Conservation (phyloP, 2,113 vertebrate genomes). For the Forbesichthys papilliferus region DNA sequence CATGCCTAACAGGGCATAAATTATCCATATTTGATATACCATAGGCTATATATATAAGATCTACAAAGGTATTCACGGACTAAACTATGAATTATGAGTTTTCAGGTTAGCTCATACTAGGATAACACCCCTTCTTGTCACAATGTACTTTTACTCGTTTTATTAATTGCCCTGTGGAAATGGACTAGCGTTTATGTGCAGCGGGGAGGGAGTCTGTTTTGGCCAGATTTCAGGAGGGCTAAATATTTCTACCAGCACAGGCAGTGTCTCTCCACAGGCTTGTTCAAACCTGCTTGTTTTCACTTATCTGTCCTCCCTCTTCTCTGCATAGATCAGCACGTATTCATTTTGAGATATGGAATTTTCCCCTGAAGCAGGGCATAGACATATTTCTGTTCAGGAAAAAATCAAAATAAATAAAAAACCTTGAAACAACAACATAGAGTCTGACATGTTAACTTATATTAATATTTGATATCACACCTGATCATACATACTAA, state of each 20-base stretch:
- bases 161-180: slow-evolving; percentile 10
- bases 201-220: not conserved
- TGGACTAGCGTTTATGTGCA: not conserved
- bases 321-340: not conserved
- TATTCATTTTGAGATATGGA: not conserved
- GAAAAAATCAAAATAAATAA: no score
- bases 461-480: not conserved
- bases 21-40: not conserved
- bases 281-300: slow-evolving; percentile 6
- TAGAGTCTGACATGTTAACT: not conserved
- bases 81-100: not conserved
- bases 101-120: slow-evolving; percentile 10
- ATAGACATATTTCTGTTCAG: no score
- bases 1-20: not conserved
- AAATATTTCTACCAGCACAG: slow-evolving; percentile 11
- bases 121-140: not conserved
- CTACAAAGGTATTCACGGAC: not conserved
- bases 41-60: not conserved
- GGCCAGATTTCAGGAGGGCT: slow-evolving; percentile 4
- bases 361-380: not conserved
- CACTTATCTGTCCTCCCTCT: slow-evolving; percentile 2
- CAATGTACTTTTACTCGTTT: slow-evolving; percentile 5
- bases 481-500: not conserved
- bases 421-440: no score
- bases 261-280: not conserved